phyloP scores from a whole-genome alignment of 2,113 vertebrate species.

The Athene noctua region DNA sequence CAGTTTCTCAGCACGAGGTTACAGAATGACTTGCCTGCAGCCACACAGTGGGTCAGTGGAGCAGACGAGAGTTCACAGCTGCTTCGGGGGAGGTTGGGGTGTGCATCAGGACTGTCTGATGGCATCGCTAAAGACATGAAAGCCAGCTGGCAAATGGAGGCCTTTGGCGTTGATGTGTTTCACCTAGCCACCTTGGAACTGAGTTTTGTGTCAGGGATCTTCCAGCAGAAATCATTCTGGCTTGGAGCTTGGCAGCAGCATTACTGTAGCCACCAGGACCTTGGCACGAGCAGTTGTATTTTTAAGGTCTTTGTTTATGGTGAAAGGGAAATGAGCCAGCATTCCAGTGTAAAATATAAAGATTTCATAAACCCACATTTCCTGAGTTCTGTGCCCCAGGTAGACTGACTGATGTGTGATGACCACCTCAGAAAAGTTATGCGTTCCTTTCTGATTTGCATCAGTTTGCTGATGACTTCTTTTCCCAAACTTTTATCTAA shows the following conservation, averaged over 20 bases:
- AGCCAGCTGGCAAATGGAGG: conserved; percentile 26
- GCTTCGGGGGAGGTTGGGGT: conserved; percentile 8
- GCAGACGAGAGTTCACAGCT: conserved; percentile 3
- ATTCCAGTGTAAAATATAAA: neutral
- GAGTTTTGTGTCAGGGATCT: neutral
- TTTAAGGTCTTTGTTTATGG: neutral
- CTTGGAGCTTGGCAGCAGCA: neutral
- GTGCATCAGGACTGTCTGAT: conserved; percentile 48
- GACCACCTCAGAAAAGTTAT: neutral
- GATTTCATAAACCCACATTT: neutral
- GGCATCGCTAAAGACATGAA: conserved; percentile 10
- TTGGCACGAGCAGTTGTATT: neutral
- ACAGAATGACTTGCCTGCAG: conserved; percentile 60
- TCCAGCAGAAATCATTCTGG: neutral
- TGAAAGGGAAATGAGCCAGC: neutral
- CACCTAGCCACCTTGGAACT: conserved; percentile 43
- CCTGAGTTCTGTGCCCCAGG: neutral
- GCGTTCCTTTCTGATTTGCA: neutral
- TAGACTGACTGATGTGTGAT: neutral
- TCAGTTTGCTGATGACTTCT: neutral
- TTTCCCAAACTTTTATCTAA: neutral
- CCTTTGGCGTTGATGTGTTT: conserved; percentile 43
- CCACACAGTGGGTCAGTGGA: conserved; percentile 6
- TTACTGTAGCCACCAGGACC: neutral
- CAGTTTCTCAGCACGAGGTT: conserved; percentile 47